Conservation (phyloP, 2,797 vertebrate genomes). For the Brachymystax lenok region DNA sequence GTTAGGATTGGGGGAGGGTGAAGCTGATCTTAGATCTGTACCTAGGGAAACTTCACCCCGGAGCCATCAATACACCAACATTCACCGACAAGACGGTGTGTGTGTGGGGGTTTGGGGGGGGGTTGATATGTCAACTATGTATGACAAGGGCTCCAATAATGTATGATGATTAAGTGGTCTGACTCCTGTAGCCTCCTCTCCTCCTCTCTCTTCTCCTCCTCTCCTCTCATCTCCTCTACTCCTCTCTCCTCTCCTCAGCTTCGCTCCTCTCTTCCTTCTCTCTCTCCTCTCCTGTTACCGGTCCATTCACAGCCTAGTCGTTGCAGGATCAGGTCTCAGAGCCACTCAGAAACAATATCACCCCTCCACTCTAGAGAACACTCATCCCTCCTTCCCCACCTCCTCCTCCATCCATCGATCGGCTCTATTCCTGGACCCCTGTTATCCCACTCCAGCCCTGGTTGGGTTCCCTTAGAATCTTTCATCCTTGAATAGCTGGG, state of each 20-base stretch:
- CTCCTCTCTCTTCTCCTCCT: neutral
- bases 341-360: slow-evolving; percentile 89
- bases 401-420: slow-evolving; percentile 85
- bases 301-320: slow-evolving; percentile 77
- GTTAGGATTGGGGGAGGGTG: neutral
- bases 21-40: neutral
- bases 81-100: slow-evolving; percentile 68
- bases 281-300: slow-evolving; percentile 69
- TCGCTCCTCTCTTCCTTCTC: slow-evolving; percentile 74
- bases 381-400: slow-evolving; percentile 69
- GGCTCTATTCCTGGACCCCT: slow-evolving; percentile 92
- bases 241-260: slow-evolving; percentile 43
- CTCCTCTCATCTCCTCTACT: slow-evolving; percentile 7
- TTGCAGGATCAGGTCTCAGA: slow-evolving; percentile 86
- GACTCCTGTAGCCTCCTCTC: neutral
- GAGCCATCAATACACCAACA: slow-evolving; percentile 30
- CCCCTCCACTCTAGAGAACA: slow-evolving; percentile 86
- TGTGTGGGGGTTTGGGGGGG: slow-evolving; percentile 21
- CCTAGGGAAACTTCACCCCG: neutral
- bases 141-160: slow-evolving; percentile 39
- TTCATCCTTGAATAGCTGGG: neutral
- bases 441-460: slow-evolving; percentile 74
- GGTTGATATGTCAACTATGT: slow-evolving; percentile 23
- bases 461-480: slow-evolving; percentile 60
- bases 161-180: slow-evolving; percentile 12